phyloP scores from a whole-genome alignment of 2,888 invertebrate species.

The Hydropsyche betteni region DNA sequence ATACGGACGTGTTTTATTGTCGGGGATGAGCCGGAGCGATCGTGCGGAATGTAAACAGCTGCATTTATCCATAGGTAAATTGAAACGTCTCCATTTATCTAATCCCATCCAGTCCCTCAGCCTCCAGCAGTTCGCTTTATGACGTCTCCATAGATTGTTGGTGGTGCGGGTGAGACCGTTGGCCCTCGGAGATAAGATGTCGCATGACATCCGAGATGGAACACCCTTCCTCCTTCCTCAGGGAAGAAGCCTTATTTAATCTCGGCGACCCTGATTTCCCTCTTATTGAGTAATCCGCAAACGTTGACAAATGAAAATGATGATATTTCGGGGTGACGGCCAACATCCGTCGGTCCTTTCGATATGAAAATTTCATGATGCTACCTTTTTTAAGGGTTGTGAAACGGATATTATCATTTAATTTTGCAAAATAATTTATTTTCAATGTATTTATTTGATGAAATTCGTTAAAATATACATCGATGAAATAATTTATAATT shows the following conservation, averaged over 20 bases:
- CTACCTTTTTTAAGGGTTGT: too few relatives aligned
- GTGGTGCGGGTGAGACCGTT: constrained; percentile 22
- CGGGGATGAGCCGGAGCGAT: constrained; percentile 29
- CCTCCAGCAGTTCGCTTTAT: constrained; percentile 41
- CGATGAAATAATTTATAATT: too few relatives aligned
- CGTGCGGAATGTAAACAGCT: constrained; percentile 43
- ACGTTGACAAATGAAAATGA: constrained; percentile 22
- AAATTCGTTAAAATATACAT: too few relatives aligned
- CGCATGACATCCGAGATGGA: constrained; percentile 30
- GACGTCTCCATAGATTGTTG: constrained; percentile 17
- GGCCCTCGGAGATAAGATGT: constrained; percentile 35
- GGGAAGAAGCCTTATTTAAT: constrained; percentile 34
- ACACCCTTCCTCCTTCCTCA: neutral
- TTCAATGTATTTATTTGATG: too few relatives aligned
- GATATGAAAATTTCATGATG: too few relatives aligned
- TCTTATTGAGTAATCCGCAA: constrained; percentile 28
- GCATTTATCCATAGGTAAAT: constrained; percentile 47
- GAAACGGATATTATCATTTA: too few relatives aligned
- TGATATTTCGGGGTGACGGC: too few relatives aligned
- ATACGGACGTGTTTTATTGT: constrained; percentile 32
- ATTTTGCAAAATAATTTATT: too few relatives aligned
- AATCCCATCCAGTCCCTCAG: constrained; percentile 43
- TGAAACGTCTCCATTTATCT: constrained; percentile 50
- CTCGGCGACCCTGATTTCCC: constrained; percentile 24
- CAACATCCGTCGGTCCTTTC: too few relatives aligned